Percentiles rank a stretch among this genome's conserved stretches.
Conservation (phyloP, 2,113 vertebrate species). For the Varanus salvator region DNA sequence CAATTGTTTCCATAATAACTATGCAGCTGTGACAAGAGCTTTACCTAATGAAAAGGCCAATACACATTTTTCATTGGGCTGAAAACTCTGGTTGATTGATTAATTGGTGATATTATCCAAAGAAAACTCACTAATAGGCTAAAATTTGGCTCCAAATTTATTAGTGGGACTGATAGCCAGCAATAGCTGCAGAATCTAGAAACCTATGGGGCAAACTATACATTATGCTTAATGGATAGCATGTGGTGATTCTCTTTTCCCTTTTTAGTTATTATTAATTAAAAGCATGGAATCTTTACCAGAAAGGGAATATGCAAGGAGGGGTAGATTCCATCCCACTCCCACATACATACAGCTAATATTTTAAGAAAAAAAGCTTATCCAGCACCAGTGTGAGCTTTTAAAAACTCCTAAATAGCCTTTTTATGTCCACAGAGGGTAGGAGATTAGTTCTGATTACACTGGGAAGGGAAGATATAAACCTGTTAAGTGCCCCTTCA, state of each 20-base stretch:
- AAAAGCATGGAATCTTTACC: neutral
- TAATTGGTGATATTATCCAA: neutral
- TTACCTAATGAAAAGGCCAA: slow-evolving; percentile 53
- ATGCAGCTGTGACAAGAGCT: slow-evolving; percentile 49
- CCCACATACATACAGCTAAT: too few species aligned
- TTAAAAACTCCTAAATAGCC: too few species aligned
- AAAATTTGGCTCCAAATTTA: neutral
- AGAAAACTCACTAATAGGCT: neutral
- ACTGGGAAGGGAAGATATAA: too few species aligned
- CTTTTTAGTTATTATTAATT: neutral
- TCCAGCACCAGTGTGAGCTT: too few species aligned
- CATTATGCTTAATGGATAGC: neutral
- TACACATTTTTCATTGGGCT: slow-evolving; percentile 5
- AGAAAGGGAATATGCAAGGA: neutral
- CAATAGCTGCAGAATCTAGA: neutral
- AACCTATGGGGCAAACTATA: neutral
- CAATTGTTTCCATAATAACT: slow-evolving; percentile 68
- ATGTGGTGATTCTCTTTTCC: neutral
- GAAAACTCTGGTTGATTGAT: neutral
- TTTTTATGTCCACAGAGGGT: too few species aligned
- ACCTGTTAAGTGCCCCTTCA: neutral
- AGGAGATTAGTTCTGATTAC: too few species aligned
- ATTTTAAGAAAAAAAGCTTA: too few species aligned
- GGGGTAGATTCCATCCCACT: neutral
- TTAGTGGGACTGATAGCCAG: neutral